Evolutionary conservation across 2,888 invertebrate species (phyloP), one percentile per base, ranked within the genome.

Genomic region (Marasmarcha lunaedactyla): DNA sequence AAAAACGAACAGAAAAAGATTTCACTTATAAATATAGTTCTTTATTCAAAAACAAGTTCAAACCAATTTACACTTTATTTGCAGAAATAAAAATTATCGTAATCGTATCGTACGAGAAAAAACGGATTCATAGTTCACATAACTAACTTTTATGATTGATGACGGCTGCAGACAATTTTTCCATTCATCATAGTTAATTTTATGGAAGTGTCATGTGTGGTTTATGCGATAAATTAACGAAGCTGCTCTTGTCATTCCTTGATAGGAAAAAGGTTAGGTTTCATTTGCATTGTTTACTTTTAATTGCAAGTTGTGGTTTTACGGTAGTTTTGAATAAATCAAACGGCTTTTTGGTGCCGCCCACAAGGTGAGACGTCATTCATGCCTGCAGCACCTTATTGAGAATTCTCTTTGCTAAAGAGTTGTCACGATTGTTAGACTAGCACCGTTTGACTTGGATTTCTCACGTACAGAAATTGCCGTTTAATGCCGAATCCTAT

Each of bases 101-200:
- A 39, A 39, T 37, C 55, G 59, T 42, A 38, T 51, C 61, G 63
- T 47, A n/a, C 39, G 42, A 49, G 40, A 45, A 54, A 64, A 63
- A 30, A 2, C 10, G 30, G n/a, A 30, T 10, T 11, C 30, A 30
- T 30, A 30, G 30, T 30, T 30, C 30, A 30, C 30, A 30, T 11
- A 59, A 62, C 65, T 63, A 68, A 69, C 63, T 66, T 62, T 51
- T 43, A 66, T 81, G 79, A 83, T 81, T 72, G 73, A 83, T 81
- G 78, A 63, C 54, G 46, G 42, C 39, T 41, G 51, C 51, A 55
- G 67, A 68, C 70, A 62, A 68, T 69, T 72, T 76, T 76, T 74
- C 67, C 74, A 81, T 83, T 76, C 59, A 78, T 83, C 81, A 81
- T 71, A 54, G 76, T 78, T 79, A 78, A 76, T 78, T 73, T 76